Percentiles rank a stretch among this genome's conserved stretches.
These are phyloP conservation scores for Ormyrus thymus DNA, from an alignment of 2,888 invertebrate species.

Conservation along the genomic window DNA sequence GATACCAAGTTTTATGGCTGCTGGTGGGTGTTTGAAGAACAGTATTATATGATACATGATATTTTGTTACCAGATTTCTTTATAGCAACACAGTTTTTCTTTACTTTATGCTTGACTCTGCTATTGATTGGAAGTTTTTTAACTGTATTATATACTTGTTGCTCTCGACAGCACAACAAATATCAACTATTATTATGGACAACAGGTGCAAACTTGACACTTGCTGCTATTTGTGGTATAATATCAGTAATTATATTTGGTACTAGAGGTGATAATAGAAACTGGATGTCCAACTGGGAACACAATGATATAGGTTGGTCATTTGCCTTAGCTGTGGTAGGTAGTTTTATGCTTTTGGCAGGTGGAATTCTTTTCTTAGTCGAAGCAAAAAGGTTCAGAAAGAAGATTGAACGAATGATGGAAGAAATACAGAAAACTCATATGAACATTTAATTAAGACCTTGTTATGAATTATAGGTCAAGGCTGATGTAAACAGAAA, in stretches of 20 bases:
- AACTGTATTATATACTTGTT: slow-evolving; percentile 83
- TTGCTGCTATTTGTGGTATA: slow-evolving; percentile 86
- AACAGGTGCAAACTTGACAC: slow-evolving; percentile 83
- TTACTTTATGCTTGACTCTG: slow-evolving; percentile 90
- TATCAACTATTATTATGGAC: slow-evolving; percentile 85
- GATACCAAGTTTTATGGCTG: slow-evolving; percentile 90
- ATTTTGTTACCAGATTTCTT: slow-evolving; percentile 94
- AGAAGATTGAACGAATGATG: slow-evolving; percentile 83
- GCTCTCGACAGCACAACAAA: slow-evolving; percentile 85
- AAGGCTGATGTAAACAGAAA: no score
- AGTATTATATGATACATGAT: slow-evolving; percentile 95
- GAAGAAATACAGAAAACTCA: slow-evolving; percentile 82
- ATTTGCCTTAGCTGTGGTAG: slow-evolving; percentile 89
- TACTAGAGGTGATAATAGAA: slow-evolving; percentile 90
- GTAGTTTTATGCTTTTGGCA: slow-evolving; percentile 84
- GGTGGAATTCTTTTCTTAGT: slow-evolving; percentile 88
- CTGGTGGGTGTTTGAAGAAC: slow-evolving; percentile 98
- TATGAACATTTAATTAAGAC: slow-evolving; percentile 75
- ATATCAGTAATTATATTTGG: slow-evolving; percentile 93
- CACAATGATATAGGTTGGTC: slow-evolving; percentile 97
- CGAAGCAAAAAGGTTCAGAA: slow-evolving; percentile 87
- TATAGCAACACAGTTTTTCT: slow-evolving; percentile 94
- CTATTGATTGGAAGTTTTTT: slow-evolving; percentile 86
- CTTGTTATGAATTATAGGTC: neutral
- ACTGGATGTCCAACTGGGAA: slow-evolving; percentile 98